These are phyloP conservation scores for Anastrepha obliqua DNA, from an alignment of 1,140 invertebrate genomes.

Conservation along the genomic window DNA sequence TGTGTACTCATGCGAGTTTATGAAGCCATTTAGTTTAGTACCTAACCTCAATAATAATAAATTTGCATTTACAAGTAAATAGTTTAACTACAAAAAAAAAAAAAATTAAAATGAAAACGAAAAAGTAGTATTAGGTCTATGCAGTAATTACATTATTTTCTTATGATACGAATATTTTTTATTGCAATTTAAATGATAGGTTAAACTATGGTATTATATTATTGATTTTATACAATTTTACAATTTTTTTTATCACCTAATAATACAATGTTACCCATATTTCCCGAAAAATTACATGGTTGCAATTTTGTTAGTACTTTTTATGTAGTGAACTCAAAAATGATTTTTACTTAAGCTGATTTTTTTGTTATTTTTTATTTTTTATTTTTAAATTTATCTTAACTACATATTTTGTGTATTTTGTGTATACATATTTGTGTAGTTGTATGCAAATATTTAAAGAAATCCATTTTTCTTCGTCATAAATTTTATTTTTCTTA, in stretches of 20 bases:
- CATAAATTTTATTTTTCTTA: neutral
- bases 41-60: conserved; percentile 4
- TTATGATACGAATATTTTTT: neutral
- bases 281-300: conserved; percentile 36
- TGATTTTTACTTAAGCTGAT: neutral
- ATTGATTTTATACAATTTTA: conserved; percentile 18
- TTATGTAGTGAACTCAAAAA: neutral
- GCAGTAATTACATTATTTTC: neutral
- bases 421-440: neutral
- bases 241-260: neutral
- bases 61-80: conserved; percentile 24
- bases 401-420: neutral
- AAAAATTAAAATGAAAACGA: too few relatives aligned
- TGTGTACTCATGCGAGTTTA: neutral
- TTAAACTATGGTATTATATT: neutral
- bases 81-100: neutral
- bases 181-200: neutral
- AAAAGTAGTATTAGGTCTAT: neutral
- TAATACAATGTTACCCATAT: conserved; percentile 17
- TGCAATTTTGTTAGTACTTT: conserved; percentile 8
- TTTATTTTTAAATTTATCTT: neutral
- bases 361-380: neutral
- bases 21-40: neutral
- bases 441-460: conserved; percentile 49
- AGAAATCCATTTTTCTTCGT: conserved; percentile 29